phyloP scores from a whole-genome alignment of 2,888 invertebrate species.

The Athalia rosae region DNA sequence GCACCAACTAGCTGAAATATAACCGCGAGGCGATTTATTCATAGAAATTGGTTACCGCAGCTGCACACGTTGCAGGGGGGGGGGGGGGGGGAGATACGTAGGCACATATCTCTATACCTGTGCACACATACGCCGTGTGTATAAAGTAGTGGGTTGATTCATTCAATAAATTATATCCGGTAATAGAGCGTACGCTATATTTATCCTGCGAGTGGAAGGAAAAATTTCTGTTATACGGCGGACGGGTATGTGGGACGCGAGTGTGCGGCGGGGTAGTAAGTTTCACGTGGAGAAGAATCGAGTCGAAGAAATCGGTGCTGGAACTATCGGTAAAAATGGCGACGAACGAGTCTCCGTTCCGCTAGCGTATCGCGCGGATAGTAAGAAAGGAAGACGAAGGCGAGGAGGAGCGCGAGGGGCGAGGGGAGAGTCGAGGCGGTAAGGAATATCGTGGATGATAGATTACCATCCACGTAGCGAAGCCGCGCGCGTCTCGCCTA shows the following conservation, averaged over 20 bases:
- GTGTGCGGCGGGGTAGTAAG: no score
- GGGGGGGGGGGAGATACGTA: no score
- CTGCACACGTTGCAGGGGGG: no score
- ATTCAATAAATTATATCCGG: no score
- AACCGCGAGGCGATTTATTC: background rate
- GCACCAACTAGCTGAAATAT: no score
- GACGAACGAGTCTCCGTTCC: background rate
- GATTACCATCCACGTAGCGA: slow-evolving; percentile 65
- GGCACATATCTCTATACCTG: no score
- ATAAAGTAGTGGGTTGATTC: no score
- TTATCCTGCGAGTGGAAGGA: no score
- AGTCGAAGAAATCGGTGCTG: background rate
- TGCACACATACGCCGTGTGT: no score
- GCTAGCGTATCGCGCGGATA: background rate
- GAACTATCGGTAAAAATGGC: slow-evolving; percentile 16
- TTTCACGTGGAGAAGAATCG: background rate
- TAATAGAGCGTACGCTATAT: no score
- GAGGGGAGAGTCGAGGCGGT: slow-evolving; percentile 45
- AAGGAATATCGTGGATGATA: slow-evolving; percentile 64
- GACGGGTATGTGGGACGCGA: no score
- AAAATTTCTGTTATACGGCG: background rate
- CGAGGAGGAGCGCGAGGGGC: slow-evolving; percentile 21
- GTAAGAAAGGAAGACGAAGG: background rate
- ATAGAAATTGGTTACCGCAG: background rate
- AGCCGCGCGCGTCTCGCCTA: slow-evolving; percentile 52